Evolutionary conservation across 2,888 invertebrate genomes (phyloP).

Genomic region (Liodrosophila aerea): DNA sequence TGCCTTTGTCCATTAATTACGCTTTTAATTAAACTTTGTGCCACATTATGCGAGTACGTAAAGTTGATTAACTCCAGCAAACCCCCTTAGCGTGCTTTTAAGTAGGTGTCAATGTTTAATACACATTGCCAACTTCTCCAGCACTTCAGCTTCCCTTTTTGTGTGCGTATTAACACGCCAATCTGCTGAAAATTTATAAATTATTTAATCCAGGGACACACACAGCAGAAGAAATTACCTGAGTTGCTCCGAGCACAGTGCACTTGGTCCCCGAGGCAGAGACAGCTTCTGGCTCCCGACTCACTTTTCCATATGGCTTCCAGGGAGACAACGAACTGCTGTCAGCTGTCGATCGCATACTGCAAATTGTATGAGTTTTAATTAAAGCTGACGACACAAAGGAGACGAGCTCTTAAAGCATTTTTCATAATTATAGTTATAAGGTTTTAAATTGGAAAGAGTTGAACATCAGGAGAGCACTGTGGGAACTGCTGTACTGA

Average conservation of each 20-base stretch:
- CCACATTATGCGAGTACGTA: slow-evolving; percentile 65
- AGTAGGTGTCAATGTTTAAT: slow-evolving; percentile 69
- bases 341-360: too few species aligned
- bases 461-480: too few species aligned
- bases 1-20: slow-evolving; percentile 63
- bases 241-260: slow-evolving; percentile 1
- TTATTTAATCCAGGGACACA: slow-evolving; percentile 39
- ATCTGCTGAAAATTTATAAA: slow-evolving; percentile 33
- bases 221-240: slow-evolving; percentile 22
- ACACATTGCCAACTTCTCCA: slow-evolving; percentile 31
- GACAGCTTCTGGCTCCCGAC: too few species aligned
- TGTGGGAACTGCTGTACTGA: too few species aligned
- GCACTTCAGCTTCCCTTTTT: not conserved
- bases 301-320: slow-evolving; percentile 5
- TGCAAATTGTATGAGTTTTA: too few species aligned
- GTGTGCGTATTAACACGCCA: not conserved
- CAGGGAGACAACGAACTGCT: too few species aligned
- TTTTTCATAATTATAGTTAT: too few species aligned
- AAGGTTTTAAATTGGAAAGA: too few species aligned
- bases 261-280: not conserved
- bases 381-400: too few species aligned
- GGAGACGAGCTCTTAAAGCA: too few species aligned
- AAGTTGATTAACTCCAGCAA: slow-evolving; percentile 69
- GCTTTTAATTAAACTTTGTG: slow-evolving; percentile 76
- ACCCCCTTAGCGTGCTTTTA: slow-evolving; percentile 16